Base-by-base conservation (phyloP, 2,797 vertebrate species). In the Spondyliosoma cantharus region DNA sequence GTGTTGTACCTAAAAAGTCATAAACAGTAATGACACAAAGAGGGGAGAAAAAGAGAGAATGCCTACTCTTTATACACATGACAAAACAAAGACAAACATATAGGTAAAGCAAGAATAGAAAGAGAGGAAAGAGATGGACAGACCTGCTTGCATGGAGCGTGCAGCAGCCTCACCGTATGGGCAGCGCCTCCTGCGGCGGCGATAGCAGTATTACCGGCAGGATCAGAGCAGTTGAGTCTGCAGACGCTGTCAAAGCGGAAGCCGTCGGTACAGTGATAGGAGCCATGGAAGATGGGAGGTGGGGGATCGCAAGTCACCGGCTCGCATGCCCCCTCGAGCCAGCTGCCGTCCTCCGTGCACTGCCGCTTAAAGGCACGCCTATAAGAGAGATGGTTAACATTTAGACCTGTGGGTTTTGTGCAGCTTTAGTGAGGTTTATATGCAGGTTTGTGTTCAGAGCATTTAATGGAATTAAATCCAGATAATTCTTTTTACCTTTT, bases 171-270 rank as follows among this genome's bases (percentile, higher is more conserved):
- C 88, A 92, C 92, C 83, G 95, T 94, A 92, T 91, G 93, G 91
- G 86, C 87, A 75, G 90, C 90, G 91, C 91, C 89, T 93, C 90
- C 90, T 80, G 76, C 66, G 83, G 83, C 82, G 70, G 76, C 14
- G 75, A 74, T 58, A 81, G 90, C 85, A 46, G 84, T 80, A 76
- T 89, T 93, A 96, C 96, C 88, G 73, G 94, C 90, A 77, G 91
- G 82, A 32, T 96, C 95, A 25, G 96, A 93, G 1, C 98, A 99
- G 89, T 96, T 96, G 84, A 99, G 96, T 81, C 94, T 93, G 90
- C 98, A 99, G 86, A 96, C 95, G 0, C 98, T 99, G 94, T 98
- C 97, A 82, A 98, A 98, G 90, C 93, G 96, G 93, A 99, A 99
- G 84, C 96, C 97, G 0, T 97, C 96, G 0, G 96, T 98, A 82